phyloP scores from a whole-genome alignment of 2,888 invertebrate species.

The Callosobruchus maculatus region DNA sequence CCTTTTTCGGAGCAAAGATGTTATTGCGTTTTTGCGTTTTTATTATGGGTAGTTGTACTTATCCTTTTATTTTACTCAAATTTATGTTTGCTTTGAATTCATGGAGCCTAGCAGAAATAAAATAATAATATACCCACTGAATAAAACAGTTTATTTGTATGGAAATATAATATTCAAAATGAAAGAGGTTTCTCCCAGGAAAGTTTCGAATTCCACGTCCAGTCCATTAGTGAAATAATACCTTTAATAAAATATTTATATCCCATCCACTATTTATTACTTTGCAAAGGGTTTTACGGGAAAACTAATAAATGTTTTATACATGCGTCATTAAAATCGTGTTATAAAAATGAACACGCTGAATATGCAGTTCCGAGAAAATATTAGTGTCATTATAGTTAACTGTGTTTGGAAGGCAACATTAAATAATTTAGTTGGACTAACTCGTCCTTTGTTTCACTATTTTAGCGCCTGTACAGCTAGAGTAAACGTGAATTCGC shows the following conservation, averaged over 20 bases:
- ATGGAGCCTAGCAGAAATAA: too few species aligned
- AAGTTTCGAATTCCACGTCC: background rate
- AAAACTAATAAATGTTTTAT: background rate
- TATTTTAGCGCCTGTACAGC: too few species aligned
- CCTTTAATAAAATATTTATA: constrained; percentile 6
- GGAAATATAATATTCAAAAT: background rate
- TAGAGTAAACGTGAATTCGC: too few species aligned
- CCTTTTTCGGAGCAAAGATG: too few species aligned
- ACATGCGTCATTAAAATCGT: background rate
- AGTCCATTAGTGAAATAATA: constrained; percentile 11
- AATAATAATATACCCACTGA: too few species aligned
- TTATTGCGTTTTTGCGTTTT: too few species aligned
- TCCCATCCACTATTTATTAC: background rate
- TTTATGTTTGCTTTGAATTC: too few species aligned
- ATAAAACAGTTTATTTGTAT: too few species aligned
- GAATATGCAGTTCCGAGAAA: background rate
- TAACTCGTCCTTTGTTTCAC: too few species aligned
- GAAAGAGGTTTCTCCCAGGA: background rate
- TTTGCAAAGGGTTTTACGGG: background rate
- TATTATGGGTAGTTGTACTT: too few species aligned
- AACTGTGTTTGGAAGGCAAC: background rate
- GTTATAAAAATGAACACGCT: background rate
- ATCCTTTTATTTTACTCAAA: too few species aligned
- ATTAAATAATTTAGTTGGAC: too few species aligned
- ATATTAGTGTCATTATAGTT: background rate